Conservation (phyloP, 2,113 vertebrate genomes). For the Syngnathus floridae region DNA sequence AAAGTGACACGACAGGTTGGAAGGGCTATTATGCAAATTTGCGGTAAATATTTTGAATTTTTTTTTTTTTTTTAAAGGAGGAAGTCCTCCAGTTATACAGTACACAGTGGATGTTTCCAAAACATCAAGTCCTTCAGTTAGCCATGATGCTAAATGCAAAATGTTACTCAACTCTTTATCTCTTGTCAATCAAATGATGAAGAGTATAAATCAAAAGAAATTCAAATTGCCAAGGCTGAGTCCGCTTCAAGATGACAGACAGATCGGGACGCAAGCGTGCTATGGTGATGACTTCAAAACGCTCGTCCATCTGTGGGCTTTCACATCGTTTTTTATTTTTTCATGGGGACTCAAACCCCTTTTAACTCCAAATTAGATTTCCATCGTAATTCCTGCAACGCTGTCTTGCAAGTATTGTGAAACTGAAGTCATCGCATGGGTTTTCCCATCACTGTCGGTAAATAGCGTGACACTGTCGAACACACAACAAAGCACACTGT, state of each 20-base stretch:
- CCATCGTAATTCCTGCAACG: background rate
- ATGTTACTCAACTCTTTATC: background rate
- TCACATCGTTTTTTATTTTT: constrained; percentile 27
- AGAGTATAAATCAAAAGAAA: background rate
- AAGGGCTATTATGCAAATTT: background rate
- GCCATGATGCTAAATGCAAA: background rate
- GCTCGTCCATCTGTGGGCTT: constrained; percentile 47
- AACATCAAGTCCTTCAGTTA: background rate
- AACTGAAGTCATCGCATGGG: background rate
- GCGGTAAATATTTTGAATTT: background rate
- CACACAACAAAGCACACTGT: background rate
- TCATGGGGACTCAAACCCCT: constrained; percentile 4
- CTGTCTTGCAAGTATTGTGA: background rate
- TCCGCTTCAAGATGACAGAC: background rate
- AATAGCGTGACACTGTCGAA: background rate
- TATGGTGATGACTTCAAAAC: constrained; percentile 7
- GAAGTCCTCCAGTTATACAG: too few species aligned
- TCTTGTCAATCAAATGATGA: background rate
- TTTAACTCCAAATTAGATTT: background rate
- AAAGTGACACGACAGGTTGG: background rate
- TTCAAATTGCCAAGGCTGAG: background rate
- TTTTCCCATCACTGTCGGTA: background rate
- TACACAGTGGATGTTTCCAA: too few species aligned
- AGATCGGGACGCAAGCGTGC: background rate
- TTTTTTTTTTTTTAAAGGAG: too few species aligned